Percentiles rank a stretch among this genome's conserved stretches.
These are phyloP conservation scores for Neodontobutis hainanensis DNA, from an alignment of 2,113 vertebrate species.

Conservation along the genomic window DNA sequence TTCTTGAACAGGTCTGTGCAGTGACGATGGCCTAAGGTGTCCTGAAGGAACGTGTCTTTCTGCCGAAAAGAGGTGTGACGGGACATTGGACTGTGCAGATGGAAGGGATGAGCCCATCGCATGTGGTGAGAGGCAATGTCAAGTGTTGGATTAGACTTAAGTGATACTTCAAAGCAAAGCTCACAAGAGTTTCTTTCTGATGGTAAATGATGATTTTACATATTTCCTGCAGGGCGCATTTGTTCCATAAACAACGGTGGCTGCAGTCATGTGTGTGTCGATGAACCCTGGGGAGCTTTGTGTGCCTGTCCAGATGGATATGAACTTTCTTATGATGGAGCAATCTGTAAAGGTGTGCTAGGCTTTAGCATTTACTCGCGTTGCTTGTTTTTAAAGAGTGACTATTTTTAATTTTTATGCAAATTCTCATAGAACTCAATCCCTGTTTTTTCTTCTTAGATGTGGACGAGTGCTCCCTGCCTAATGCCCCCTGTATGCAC, in stretches of 20 bases:
- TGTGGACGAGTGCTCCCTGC: slow-evolving; percentile 84
- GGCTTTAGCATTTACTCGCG: too few relatives aligned
- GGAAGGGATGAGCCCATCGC: slow-evolving; percentile 74
- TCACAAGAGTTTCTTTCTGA: neutral
- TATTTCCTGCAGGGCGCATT: slow-evolving; percentile 71
- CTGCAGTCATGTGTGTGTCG: slow-evolving; percentile 80
- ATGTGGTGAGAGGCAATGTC: slow-evolving; percentile 53
- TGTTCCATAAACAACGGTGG: slow-evolving; percentile 84
- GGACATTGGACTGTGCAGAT: slow-evolving; percentile 68
- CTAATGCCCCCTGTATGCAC: slow-evolving; percentile 82
- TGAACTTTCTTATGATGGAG: slow-evolving; percentile 75
- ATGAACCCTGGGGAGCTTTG: slow-evolving; percentile 80
- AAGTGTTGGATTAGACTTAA: neutral
- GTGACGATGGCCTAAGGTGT: slow-evolving; percentile 51
- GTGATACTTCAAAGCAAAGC: neutral
- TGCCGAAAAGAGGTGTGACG: slow-evolving; percentile 70
- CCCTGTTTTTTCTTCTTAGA: slow-evolving; percentile 64
- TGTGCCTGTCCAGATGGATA: slow-evolving; percentile 83
- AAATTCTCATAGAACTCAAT: neutral
- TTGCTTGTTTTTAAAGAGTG: too few relatives aligned
- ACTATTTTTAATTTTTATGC: too few relatives aligned
- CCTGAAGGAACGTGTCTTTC: slow-evolving; percentile 68
- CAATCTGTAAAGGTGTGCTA: slow-evolving; percentile 81
- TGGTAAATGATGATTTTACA: neutral
- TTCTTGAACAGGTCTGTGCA: slow-evolving; percentile 52